Evolutionary conservation across 2,888 invertebrate species (phyloP), one percentile per base, ranked within the genome.

Genomic region (Cephus runcator): DNA sequence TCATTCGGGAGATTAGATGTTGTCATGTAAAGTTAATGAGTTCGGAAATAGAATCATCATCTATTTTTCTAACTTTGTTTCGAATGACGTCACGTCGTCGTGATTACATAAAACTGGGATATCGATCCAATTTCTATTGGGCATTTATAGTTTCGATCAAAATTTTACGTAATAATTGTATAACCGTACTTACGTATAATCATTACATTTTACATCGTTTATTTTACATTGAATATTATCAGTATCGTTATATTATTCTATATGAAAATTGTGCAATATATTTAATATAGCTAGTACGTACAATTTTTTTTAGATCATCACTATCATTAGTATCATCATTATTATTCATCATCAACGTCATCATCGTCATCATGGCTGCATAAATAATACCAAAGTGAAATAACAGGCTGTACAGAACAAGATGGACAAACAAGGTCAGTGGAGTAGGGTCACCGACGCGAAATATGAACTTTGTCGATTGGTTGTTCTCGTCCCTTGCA

Each of bases 391-490:
- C 9, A 23, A 56, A 23, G 56, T 2, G 15, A 2, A 56, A 56
- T 9, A 56, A 56, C 9, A 23, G 71, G 12, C 4, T 71, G 34
- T 71, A 31, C 3, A 33, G 2, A 71, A 15, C 12, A 81, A 79
- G 79, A 84, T 79, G 75, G 69, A 80, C 79, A 81, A 86, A 86
- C 81, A 81, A 81, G 85, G 87, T 86, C 86, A 87, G 83, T 84
- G 79, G 86, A 84, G 84, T 86, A 85, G 83, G 82, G 71, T 71
- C 80, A 82, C 81, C 79, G 81, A 80, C 77, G 80, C 69, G 80
- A 81, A 78, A 81, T 79, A 82, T 80, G 82, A 81, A 83, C 86
- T 87, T 87, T 84, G 86, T 81, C 86, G 88, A 88, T 87, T 87
- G 88, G 87, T 85, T 86, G 83, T 83, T 82, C 83, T 78, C 80